Conservation (phyloP, 2,888 invertebrate genomes). For the Meteorus colon region DNA sequence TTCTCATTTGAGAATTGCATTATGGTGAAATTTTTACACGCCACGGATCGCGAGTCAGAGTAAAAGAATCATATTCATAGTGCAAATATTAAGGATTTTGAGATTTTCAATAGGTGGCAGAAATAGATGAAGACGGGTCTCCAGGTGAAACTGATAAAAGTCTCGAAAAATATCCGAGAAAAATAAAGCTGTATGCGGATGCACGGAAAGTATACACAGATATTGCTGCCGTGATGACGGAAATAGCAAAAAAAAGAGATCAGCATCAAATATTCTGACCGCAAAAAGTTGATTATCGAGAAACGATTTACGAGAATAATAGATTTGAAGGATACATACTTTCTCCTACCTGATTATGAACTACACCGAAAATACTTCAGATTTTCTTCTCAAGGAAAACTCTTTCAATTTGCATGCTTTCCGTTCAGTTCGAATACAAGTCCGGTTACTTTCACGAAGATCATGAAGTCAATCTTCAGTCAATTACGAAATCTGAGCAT, state of each 20-base stretch:
- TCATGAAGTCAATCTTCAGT: background rate
- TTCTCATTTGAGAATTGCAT: too few relatives aligned
- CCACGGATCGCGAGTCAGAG: too few relatives aligned
- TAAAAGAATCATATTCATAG: too few relatives aligned
- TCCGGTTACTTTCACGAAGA: slow-evolving; percentile 17
- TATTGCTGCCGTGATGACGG: slow-evolving; percentile 33
- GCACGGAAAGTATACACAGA: slow-evolving; percentile 43
- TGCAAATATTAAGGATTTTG: too few relatives aligned
- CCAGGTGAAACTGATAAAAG: slow-evolving; percentile 41
- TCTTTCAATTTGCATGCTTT: slow-evolving; percentile 21
- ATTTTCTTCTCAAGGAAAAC: background rate
- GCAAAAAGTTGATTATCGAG: background rate
- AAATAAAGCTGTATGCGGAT: slow-evolving; percentile 39
- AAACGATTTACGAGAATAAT: slow-evolving; percentile 2
- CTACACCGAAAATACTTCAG: background rate
- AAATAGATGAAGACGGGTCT: slow-evolving; percentile 40
- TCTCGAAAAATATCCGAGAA: slow-evolving; percentile 35
- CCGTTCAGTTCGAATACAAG: slow-evolving; percentile 10
- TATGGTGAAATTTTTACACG: too few relatives aligned
- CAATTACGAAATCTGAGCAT: too few relatives aligned
- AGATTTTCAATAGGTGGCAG: too few relatives aligned
- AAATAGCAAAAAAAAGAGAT: slow-evolving; percentile 43
- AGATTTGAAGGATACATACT: slow-evolving; percentile 15
- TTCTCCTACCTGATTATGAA: background rate
- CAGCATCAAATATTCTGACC: slow-evolving; percentile 11